Percentiles rank a stretch among this genome's conserved stretches.
Evolutionary conservation across 2,113 vertebrate genomes (phyloP).

Genomic region (Lonchura striata): DNA sequence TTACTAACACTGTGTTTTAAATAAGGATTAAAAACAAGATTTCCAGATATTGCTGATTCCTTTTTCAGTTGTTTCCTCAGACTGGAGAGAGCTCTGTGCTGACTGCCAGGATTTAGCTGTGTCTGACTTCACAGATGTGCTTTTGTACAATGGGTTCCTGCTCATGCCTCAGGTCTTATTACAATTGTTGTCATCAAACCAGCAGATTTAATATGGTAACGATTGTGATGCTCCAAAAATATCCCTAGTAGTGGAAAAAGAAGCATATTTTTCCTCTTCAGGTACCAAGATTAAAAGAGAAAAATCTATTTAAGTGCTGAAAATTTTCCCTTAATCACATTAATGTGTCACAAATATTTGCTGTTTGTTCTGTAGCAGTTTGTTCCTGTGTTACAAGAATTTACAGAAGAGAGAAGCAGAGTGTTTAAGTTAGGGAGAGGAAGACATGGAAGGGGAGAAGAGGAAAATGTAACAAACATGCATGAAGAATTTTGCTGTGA

Average conservation of each 20-base stretch:
- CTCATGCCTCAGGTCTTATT: constrained; percentile 5
- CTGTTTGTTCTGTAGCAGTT: not conserved
- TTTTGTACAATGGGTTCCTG: not conserved
- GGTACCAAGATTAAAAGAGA: not conserved
- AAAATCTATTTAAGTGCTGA: not conserved
- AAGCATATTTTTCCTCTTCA: not conserved
- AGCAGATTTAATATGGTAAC: not conserved
- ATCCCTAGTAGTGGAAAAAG: not conserved
- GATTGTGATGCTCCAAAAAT: not conserved
- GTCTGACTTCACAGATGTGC: not conserved
- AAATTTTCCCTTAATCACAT: not conserved
- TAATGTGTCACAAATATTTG: not conserved
- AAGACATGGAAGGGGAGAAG: not conserved
- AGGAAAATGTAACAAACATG: not conserved
- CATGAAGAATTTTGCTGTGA: not conserved
- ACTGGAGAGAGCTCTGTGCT: not conserved
- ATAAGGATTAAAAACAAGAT: not conserved
- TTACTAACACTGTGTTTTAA: not conserved
- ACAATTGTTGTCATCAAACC: not conserved
- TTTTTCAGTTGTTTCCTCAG: not conserved
- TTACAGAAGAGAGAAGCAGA: not conserved
- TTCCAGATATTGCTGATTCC: not conserved
- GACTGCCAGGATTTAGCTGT: not conserved
- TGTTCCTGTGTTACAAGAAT: not conserved
- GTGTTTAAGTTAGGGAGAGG: not conserved